Percentiles rank a stretch among this genome's conserved stretches.
Evolutionary conservation across 1,140 invertebrate genomes (phyloP).

Genomic region (Ctenoplectra terminalis): DNA sequence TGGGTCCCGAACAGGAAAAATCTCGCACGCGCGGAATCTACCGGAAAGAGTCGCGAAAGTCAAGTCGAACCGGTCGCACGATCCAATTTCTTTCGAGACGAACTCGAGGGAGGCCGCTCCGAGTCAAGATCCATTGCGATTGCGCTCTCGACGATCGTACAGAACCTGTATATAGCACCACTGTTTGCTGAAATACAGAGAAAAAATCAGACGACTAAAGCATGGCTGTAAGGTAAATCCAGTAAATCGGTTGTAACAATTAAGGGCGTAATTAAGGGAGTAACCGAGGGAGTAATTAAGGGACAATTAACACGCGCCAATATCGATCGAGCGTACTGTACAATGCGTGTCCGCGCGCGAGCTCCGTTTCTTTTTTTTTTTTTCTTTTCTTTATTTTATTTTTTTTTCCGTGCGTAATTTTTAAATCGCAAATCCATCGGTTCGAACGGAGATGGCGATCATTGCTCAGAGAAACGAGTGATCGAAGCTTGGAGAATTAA

Average conservation of each 20-base stretch:
- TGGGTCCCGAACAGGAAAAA: not conserved
- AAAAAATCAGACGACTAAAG: constrained; percentile 1
- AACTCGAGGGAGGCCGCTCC: not conserved
- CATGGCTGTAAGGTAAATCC: constrained; percentile 32
- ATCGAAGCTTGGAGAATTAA: not conserved
- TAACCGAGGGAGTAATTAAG: constrained; percentile 9
- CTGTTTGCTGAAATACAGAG: not conserved
- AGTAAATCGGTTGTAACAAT: constrained; percentile 46
- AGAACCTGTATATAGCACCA: constrained; percentile 41
- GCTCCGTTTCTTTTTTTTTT: not conserved
- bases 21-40: not conserved
- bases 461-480: not conserved
- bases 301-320: constrained; percentile 18
- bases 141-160: constrained; percentile 31
- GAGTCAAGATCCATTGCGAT: constrained; percentile 18
- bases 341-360: constrained; percentile 28
- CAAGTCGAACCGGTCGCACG: constrained; percentile 16
- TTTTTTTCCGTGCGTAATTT: not conserved
- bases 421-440: not conserved
- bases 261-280: constrained; percentile 14
- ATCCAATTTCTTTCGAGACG: not conserved
- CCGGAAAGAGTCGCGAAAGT: not conserved
- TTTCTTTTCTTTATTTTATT: not conserved
- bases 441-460: not conserved
- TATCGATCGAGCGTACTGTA: constrained; percentile 65